Base-by-base conservation (phyloP, 2,888 invertebrate genomes). In the Epirrhoe tristata region DNA sequence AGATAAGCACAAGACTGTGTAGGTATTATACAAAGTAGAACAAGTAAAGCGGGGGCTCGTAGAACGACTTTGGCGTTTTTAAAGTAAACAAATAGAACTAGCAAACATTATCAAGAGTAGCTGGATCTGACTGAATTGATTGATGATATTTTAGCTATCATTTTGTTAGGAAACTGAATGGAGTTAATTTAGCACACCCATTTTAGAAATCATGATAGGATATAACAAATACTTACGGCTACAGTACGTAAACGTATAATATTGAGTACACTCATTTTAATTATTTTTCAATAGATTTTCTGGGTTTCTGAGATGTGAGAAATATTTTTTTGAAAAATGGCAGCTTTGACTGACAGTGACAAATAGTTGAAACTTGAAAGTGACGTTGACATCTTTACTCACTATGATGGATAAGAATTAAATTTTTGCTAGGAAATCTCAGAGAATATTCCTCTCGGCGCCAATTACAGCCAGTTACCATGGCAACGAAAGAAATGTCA, bases 201-300 rank as follows among this genome's bases (percentile, higher is more conserved):
- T 32, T 54, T 54, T 8, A 12, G 48, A 16, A 31, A 24, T 10
- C 8, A 51, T 12, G 46, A n/a, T 14, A 14, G 6, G 14, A 6
- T 14, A n/a, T 43, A n/a, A 1, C 8, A 17, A 17, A 31, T 32
- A 63, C 63, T 63, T 52, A 63, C 63, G 31, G 51, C 10, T 51
- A 56, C 1, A 43, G 50, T 51, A 52, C 63, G 63, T 46, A 34
- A 46, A 46, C 63, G 43, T 34, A 63, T 17, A 34, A 43, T 63
- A 50, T 43, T 57, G 43, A 58, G 17, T 17, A 63, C 12, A 14
- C 57, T 57, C 63, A 63, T 63, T 58, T 61, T 8, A 0, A 7
- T 14, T 59, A 24, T 12, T 12, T 51, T 24, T 10, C 6, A 8
- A 17, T 24, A 24, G 24, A 24, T 24, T 24, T 24, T 24, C 24